Evolutionary conservation across 2,113 vertebrate species (phyloP), one percentile per base, ranked within the genome.

Genomic region (Vimba vimba): DNA sequence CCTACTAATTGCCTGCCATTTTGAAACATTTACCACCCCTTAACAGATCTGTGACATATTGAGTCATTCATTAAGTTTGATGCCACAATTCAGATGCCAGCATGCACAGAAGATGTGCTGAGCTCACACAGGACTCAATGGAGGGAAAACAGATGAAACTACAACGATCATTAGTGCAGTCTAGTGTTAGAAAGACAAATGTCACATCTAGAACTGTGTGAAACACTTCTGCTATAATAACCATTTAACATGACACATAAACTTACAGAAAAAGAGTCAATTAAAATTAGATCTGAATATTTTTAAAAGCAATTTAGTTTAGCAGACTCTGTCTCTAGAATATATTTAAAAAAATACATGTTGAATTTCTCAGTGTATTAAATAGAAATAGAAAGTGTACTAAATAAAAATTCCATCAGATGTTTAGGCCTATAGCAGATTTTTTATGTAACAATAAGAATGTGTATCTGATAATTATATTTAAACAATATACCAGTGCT

Each of bases 1-100:
- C 76, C 90, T 87, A 75, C 89, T 90, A 93, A 94, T 94, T 89
- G 90, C 90, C 83, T 83, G 45, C 39, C 73, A 75, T 85, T 84
- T 76, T 85, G 68, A 60, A 77, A 69, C 50, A 59, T 83, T 87
- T 5, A 17, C 33, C 30, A 6, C 81, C 86, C 68, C 66, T 85
- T 66, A 83, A 88, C 76, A 83, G 73, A 73, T 55, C 59, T 69
- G 52, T 23, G 86, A 66, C 68, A 43, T 33, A 64, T 64, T 13
- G 55, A 10, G 57, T 64, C 17, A 36, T 86, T 86, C 60, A 36
- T 81, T 81, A 74, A 2, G 55, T 64, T 84, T 86, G 10, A 81
- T 21, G 36, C 43, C 45, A 21, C 33, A 55, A 19, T 23, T 60
- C 9, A 45, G 76, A 71, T 21, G 60, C 11, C 59, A 43, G 59